phyloP scores from a whole-genome alignment of 2,113 vertebrate species.

The Grammomys surdaster region DNA sequence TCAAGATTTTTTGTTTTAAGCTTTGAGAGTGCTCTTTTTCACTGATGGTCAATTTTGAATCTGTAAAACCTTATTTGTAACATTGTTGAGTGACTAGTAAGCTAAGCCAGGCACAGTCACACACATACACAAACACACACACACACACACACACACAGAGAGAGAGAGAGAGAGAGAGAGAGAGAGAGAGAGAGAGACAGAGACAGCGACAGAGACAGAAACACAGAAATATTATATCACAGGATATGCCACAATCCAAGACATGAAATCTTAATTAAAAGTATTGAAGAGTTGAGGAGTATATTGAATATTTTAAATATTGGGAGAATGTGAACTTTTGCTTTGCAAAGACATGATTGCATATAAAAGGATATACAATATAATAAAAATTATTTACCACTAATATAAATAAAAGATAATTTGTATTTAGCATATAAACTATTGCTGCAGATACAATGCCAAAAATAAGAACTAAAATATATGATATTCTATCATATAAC shows the following conservation, averaged over 20 bases:
- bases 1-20: background rate
- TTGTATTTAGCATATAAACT: background rate
- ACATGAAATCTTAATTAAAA: background rate
- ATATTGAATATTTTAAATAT: background rate
- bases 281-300: background rate
- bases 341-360: background rate
- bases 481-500: background rate
- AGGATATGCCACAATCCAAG: background rate
- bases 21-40: background rate
- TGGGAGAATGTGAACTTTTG: background rate
- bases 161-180: background rate
- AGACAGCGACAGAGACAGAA: background rate
- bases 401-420: background rate
- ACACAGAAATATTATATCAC: background rate
- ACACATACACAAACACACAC: background rate
- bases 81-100: no score
- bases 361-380: background rate
- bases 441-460: background rate
- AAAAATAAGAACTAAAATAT: background rate
- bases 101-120: background rate
- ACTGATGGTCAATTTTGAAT: background rate
- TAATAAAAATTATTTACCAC: background rate
- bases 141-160: background rate
- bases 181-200: background rate
- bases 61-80: background rate